phyloP scores from a whole-genome alignment of 2,797 vertebrate species.

The Rhinella marina region DNA sequence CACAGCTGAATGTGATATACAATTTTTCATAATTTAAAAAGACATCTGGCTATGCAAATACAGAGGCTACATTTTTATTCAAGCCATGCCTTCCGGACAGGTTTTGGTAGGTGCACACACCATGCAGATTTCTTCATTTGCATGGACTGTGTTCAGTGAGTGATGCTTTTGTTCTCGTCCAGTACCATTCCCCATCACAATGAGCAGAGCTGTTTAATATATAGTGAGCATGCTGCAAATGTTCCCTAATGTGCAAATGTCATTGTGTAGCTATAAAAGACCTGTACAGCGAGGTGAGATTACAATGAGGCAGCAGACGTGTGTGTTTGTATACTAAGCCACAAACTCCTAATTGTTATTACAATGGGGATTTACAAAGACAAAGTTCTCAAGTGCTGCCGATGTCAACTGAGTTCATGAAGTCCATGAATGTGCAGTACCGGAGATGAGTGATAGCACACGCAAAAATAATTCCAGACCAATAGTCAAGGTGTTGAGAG shows the following conservation, averaged over 20 bases:
- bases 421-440: background rate
- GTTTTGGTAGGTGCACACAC: constrained; percentile 28
- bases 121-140: constrained; percentile 35
- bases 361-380: background rate
- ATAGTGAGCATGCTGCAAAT: constrained; percentile 17
- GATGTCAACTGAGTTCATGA: constrained; percentile 5
- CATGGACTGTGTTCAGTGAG: constrained; percentile 16
- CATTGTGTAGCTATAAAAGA: constrained; percentile 29
- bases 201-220: constrained; percentile 12
- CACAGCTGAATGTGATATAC: background rate
- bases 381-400: background rate
- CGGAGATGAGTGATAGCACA: background rate
- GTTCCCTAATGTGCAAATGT: constrained; percentile 39
- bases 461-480: background rate
- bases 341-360: constrained; percentile 22
- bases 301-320: background rate
- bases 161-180: constrained; percentile 19
- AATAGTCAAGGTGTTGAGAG: background rate
- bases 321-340: background rate
- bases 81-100: constrained; percentile 32
- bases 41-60: constrained; percentile 45
- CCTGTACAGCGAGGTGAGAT: constrained; percentile 23
- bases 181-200: background rate
- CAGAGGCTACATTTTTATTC: background rate
- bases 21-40: constrained; percentile 41